phyloP scores from a whole-genome alignment of 2,888 invertebrate genomes.

The Dolichopus griseipennis region DNA sequence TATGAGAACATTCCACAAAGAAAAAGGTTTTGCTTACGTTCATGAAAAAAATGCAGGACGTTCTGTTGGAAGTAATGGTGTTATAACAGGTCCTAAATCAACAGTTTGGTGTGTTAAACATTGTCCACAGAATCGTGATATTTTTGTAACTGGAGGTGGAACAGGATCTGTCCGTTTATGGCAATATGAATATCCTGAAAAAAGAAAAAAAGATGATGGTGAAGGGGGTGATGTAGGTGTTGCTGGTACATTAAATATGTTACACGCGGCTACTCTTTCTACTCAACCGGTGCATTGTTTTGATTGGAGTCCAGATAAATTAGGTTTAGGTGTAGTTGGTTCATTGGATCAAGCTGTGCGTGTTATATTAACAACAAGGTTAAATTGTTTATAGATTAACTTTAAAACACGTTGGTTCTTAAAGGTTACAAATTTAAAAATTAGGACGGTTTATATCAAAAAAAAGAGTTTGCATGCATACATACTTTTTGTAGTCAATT shows the following conservation, averaged over 20 bases:
- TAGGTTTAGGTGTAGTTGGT: constrained; percentile 78
- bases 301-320: constrained; percentile 88
- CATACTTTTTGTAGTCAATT: no score
- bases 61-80: constrained; percentile 41
- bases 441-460: no score
- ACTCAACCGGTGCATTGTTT: constrained; percentile 81
- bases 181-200: constrained; percentile 88
- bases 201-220: constrained; percentile 58
- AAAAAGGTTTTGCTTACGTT: constrained; percentile 71
- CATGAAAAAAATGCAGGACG: constrained; percentile 42
- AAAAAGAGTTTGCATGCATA: no score
- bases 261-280: constrained; percentile 74
- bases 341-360: constrained; percentile 87
- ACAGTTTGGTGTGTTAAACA: constrained; percentile 86
- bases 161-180: constrained; percentile 85
- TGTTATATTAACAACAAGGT: constrained; percentile 78
- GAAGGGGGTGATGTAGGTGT: constrained; percentile 69
- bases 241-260: constrained; percentile 60
- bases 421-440: no score
- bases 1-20: constrained; percentile 76
- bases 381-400: constrained; percentile 47
- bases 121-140: constrained; percentile 86
- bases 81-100: constrained; percentile 57
- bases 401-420: background rate
- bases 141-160: constrained; percentile 86